These are phyloP conservation scores for Pelecanus crispus DNA, from an alignment of 2,113 vertebrate species.

Conservation along the genomic window DNA sequence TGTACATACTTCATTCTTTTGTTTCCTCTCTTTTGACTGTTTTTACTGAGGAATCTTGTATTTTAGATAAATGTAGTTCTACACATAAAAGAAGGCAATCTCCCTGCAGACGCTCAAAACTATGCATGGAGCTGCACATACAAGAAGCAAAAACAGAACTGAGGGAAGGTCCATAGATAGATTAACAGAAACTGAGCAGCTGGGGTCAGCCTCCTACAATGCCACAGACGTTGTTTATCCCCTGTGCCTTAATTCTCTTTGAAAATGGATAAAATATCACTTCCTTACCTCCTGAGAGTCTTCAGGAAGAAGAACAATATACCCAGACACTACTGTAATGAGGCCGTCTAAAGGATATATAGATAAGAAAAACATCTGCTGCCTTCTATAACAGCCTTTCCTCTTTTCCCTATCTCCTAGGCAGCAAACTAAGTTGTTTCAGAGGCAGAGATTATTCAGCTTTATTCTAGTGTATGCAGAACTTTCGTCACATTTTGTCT, in stretches of 20 bases:
- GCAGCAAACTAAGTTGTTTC: not conserved
- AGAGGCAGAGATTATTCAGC: not conserved
- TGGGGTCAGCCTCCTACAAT: not conserved
- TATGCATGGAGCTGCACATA: not conserved
- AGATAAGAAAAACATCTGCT: constrained; percentile 46
- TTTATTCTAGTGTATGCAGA: not conserved
- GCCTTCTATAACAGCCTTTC: not conserved
- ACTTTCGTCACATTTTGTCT: not conserved
- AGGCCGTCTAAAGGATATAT: not conserved
- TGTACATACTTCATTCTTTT: not conserved
- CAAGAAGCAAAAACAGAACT: not conserved
- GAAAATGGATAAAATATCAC: not conserved
- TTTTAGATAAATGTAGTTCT: not conserved
- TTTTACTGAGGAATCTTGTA: not conserved
- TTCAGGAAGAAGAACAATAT: constrained; percentile 21
- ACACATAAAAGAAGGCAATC: not conserved
- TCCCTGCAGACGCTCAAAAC: not conserved
- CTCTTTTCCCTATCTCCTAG: constrained; percentile 16
- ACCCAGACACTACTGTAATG: not conserved
- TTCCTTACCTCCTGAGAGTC: not conserved
- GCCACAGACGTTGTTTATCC: not conserved
- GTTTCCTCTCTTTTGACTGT: not conserved
- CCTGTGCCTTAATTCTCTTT: not conserved
- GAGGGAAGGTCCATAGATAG: not conserved
- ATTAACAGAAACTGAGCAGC: not conserved